phyloP scores from a whole-genome alignment of 2,888 invertebrate genomes.

The Athalia cordata region DNA sequence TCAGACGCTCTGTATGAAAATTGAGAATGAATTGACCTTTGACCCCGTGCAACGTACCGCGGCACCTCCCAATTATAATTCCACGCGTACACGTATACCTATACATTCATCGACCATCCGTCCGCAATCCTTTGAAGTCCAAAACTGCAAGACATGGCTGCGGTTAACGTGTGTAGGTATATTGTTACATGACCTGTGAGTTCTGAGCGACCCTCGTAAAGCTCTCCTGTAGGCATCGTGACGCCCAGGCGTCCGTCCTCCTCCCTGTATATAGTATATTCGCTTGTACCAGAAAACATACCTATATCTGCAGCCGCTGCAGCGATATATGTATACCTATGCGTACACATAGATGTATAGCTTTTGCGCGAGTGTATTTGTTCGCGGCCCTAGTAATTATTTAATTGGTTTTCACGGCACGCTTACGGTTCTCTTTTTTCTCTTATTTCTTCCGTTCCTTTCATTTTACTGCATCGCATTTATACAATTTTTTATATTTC shows the following conservation, averaged over 20 bases:
- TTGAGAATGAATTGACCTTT: conserved; percentile 35
- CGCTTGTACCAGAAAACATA: not conserved
- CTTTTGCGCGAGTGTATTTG: not conserved
- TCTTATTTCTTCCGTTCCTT: not conserved
- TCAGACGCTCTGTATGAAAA: not conserved
- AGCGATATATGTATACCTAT: too few species aligned
- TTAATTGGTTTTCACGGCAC: conserved; percentile 40
- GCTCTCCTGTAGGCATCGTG: conserved; percentile 28
- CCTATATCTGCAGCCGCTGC: too few species aligned
- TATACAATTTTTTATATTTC: not conserved
- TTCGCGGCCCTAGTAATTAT: conserved; percentile 34
- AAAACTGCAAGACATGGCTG: conserved; percentile 33
- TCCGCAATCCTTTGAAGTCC: conserved; percentile 36
- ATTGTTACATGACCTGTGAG: not conserved
- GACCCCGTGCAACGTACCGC: conserved; percentile 12
- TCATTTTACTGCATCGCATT: not conserved
- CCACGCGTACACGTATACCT: not conserved
- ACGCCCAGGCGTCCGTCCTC: conserved; percentile 22
- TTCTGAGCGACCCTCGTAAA: conserved; percentile 28
- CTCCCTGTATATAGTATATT: not conserved
- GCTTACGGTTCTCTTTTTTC: conserved; percentile 32
- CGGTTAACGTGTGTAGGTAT: not conserved
- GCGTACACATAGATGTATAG: too few species aligned
- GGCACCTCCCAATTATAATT: conserved; percentile 35
- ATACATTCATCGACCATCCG: conserved; percentile 20